These are phyloP conservation scores for Zapornia atra DNA, from an alignment of 2,113 vertebrate genomes.

Conservation along the genomic window DNA sequence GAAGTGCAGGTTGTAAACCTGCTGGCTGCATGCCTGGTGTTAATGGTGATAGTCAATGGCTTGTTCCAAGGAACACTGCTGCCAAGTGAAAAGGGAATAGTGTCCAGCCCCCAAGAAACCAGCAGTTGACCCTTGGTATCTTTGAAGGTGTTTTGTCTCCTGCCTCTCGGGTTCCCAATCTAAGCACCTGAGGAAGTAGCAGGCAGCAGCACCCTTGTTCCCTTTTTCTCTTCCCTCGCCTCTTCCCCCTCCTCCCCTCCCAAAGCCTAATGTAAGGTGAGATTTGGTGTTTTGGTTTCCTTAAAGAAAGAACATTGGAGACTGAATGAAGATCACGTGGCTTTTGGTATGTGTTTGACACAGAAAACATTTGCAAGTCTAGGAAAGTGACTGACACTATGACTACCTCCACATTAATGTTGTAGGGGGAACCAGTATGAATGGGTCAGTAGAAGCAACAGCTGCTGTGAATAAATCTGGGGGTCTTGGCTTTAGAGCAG, in stretches of 20 bases:
- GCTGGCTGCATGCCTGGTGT: background rate
- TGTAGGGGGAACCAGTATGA: accelerated
- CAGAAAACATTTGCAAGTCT: background rate
- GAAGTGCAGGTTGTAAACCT: background rate
- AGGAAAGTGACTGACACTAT: background rate
- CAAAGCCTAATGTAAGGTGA: background rate
- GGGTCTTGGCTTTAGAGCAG: background rate
- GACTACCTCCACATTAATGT: background rate
- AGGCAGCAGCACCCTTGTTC: background rate
- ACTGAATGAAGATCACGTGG: background rate
- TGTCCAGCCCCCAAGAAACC: background rate
- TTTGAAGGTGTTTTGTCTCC: background rate
- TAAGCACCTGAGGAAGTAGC: background rate
- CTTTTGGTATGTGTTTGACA: background rate
- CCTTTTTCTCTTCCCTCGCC: background rate
- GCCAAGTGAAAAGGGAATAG: background rate
- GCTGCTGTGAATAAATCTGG: background rate
- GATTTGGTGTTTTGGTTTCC: background rate
- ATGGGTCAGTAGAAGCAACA: background rate
- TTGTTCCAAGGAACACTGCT: accelerated
- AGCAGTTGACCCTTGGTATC: background rate
- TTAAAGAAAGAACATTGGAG: background rate
- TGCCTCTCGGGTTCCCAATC: background rate
- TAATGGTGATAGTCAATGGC: background rate
- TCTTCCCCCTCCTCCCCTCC: background rate